These are phyloP conservation scores for Argyrosomus regius DNA, from an alignment of 2,797 vertebrate genomes.

Conservation along the genomic window DNA sequence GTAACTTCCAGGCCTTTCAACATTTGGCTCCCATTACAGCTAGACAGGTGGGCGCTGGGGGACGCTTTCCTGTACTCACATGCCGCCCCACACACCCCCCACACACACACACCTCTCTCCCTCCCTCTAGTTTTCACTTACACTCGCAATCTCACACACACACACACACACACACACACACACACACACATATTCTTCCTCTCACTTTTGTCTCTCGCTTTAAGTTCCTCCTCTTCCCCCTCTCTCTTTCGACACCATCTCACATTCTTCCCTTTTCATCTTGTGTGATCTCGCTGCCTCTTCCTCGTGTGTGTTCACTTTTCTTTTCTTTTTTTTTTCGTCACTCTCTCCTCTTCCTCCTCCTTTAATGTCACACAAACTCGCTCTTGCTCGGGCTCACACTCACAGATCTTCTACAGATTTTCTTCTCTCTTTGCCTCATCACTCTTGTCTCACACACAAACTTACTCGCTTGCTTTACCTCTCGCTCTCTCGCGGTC, in stretches of 20 bases:
- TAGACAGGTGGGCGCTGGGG: conserved; percentile 82
- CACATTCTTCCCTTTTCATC: conserved; percentile 17
- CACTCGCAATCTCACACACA: conserved; percentile 56
- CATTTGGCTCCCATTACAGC: conserved; percentile 86
- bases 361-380: conserved; percentile 47
- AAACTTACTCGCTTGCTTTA: neutral
- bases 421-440: conserved; percentile 3
- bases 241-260: conserved; percentile 7
- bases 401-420: conserved; percentile 3
- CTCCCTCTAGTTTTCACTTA: conserved; percentile 26
- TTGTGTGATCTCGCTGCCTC: neutral
- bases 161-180: conserved; percentile 69
- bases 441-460: neutral
- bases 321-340: neutral
- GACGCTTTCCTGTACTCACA: conserved; percentile 41
- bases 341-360: conserved; percentile 22
- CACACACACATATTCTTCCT: conserved; percentile 61
- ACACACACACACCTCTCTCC: neutral
- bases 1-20: conserved; percentile 59
- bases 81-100: neutral
- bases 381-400: conserved; percentile 27
- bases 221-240: conserved; percentile 1
- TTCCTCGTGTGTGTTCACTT: neutral
- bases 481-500: neutral
- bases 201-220: conserved; percentile 39